phyloP scores from a whole-genome alignment of 2,888 invertebrate genomes.

The Phalangium opilio region DNA sequence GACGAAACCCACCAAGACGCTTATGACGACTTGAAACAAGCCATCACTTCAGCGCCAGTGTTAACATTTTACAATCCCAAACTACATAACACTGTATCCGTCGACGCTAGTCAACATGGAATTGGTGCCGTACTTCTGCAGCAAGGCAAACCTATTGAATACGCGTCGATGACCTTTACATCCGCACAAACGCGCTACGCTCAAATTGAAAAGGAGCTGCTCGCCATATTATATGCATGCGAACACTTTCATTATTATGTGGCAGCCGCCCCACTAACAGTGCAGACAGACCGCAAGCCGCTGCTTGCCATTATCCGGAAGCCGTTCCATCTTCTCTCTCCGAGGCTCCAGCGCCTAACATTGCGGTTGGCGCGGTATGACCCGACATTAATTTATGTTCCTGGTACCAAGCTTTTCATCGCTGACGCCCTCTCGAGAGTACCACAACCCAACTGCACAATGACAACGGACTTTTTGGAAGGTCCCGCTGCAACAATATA shows the following conservation, averaged over 20 bases:
- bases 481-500: neutral
- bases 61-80: constrained; percentile 25
- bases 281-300: constrained; percentile 31
- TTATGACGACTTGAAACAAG: constrained; percentile 24
- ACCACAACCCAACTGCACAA: neutral
- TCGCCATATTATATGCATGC: no score
- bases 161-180: constrained; percentile 26
- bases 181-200: constrained; percentile 26
- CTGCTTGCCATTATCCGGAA: constrained; percentile 27
- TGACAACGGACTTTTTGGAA: neutral
- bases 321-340: constrained; percentile 25
- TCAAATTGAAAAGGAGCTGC: constrained; percentile 28
- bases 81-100: constrained; percentile 18
- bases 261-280: constrained; percentile 17
- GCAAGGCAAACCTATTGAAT: constrained; percentile 25
- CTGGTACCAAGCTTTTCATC: constrained; percentile 17
- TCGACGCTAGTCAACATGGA: constrained; percentile 27
- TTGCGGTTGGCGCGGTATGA: constrained; percentile 14
- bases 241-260: no score
- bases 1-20: constrained; percentile 10
- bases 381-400: constrained; percentile 4
- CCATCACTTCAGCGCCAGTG: constrained; percentile 23
- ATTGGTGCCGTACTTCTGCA: constrained; percentile 27
- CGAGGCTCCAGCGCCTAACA: constrained; percentile 28
- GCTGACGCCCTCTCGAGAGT: constrained; percentile 19